A percentile compares a stretch with the other conserved stretches of the same genome.
These are phyloP conservation scores for cat (Felis catus) DNA, from an alignment of 2,113 vertebrate genomes.

Conservation along the genomic window DNA sequence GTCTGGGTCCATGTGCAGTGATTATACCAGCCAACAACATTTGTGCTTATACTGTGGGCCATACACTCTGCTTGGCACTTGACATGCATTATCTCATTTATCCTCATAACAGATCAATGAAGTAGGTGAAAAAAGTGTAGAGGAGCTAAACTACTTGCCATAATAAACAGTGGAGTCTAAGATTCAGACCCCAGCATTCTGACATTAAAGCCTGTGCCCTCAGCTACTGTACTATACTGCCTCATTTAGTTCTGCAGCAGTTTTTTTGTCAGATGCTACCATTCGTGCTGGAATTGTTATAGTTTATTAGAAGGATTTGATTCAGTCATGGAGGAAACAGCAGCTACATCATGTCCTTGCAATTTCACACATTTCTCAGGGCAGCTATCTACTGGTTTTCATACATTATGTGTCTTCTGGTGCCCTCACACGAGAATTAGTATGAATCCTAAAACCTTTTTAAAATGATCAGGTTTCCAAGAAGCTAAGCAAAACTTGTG, in stretches of 20 bases:
- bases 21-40: neutral
- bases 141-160: neutral
- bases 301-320: neutral
- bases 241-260: neutral
- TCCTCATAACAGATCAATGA: neutral
- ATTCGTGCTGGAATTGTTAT: neutral
- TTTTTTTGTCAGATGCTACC: neutral
- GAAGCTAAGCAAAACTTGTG: conserved; percentile 9
- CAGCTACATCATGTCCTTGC: neutral
- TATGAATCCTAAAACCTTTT: neutral
- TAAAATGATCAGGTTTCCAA: neutral
- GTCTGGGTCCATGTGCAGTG: neutral
- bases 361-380: neutral
- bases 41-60: neutral
- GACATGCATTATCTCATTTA: neutral
- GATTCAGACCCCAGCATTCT: neutral
- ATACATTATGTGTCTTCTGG: neutral
- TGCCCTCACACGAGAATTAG: neutral
- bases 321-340: conserved; percentile 2
- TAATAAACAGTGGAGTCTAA: neutral
- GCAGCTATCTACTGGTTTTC: neutral
- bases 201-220: neutral
- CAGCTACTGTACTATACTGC: neutral
- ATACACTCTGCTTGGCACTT: neutral
- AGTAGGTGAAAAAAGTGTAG: neutral